Base-by-base conservation (phyloP, 2,797 vertebrate species). In the Danio tinwini region DNA sequence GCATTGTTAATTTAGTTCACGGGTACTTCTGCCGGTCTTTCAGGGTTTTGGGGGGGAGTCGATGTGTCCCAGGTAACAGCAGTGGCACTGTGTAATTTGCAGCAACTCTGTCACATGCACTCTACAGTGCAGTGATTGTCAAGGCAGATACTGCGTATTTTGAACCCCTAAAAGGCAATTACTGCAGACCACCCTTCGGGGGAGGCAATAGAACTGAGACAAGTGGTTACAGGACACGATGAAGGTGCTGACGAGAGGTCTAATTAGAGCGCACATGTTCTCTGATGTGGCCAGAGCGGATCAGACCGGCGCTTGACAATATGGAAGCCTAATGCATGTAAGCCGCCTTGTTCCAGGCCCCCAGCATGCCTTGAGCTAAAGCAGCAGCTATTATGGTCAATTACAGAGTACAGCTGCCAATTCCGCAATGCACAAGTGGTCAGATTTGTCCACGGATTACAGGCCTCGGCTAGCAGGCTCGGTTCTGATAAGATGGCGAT, bases 71-170 rank as follows among this genome's bases (percentile, higher is more conserved):
- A 67, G 53, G 62, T 63, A 80, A 62, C 53, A 67, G 69, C 39
- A 70, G 56, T 61, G 73, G 68, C 63, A 74, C 79, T 42, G 44
- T 82, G 61, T 37, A 58, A 86, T 83, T 85, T 86, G 16, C 65
- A 80, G 63, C 74, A 68, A 78, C 76, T 40, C 37, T 67, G 76
- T 73, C 59, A 67, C 39, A 71, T 19, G 52, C 17, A 49, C 76
- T 77, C 39, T 19, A 67, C 61, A 9, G 44, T 53, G 73, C 37
- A 87, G 76, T 85, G 81, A 90, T 90, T 88, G 85, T 88, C 74
- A 56, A 68, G 77, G 81, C 84, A 85, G 76, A 84, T 88, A 76
- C 19, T 45, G 80, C 77, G 85, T 85, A 87, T 87, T 90, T 89
- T 80, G 83, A 88, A 80, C 76, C 65, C 49, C 74, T 83, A 82